Evolutionary conservation across 2,113 vertebrate species (phyloP).

Genomic region (Taxidea taxus): DNA sequence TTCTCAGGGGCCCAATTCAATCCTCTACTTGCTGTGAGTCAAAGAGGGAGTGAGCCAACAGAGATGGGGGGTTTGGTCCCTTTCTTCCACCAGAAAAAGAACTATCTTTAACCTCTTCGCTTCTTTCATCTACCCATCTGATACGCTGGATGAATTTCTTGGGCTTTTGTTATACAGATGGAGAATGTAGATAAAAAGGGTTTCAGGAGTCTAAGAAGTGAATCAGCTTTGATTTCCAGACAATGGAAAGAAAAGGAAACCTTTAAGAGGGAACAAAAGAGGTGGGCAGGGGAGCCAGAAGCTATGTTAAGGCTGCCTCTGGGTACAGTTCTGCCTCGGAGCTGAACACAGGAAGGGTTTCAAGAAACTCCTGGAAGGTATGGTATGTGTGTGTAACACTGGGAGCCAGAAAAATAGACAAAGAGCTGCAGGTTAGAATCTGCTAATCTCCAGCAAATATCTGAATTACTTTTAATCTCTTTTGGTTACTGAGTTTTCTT

Average conservation of each 20-base stretch:
- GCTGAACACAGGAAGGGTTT: background rate
- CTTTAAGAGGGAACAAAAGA: background rate
- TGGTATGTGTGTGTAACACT: too few species aligned
- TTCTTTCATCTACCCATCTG: background rate
- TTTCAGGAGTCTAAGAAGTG: background rate
- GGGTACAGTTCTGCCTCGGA: background rate
- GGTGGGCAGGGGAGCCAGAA: background rate
- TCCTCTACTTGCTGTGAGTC: background rate
- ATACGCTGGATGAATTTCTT: background rate
- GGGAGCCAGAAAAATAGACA: background rate
- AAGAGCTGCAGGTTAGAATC: background rate
- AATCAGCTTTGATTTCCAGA: background rate
- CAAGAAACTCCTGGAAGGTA: background rate
- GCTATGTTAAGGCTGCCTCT: background rate
- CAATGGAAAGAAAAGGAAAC: background rate
- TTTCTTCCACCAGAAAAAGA: background rate
- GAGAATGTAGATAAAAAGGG: background rate
- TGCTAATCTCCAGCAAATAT: background rate
- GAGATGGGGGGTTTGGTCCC: background rate
- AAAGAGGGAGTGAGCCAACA: fast-evolving
- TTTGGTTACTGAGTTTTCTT: background rate
- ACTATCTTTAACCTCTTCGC: background rate
- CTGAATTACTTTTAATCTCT: background rate
- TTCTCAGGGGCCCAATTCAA: background rate
- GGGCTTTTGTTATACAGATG: background rate